phyloP scores from a whole-genome alignment of 2,888 invertebrate species.

The Maniola hyperantus region DNA sequence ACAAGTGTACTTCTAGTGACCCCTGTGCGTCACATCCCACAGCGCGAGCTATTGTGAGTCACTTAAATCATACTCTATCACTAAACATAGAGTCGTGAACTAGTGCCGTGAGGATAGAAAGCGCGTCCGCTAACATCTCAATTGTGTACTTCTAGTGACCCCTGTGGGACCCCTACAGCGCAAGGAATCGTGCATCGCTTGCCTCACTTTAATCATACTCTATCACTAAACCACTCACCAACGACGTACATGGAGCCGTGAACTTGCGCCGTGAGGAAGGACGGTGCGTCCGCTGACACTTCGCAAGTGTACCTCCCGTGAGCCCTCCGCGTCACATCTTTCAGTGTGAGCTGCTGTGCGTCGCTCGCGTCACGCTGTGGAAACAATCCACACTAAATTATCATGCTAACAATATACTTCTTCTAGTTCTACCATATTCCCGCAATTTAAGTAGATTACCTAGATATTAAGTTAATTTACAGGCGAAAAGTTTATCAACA shows the following conservation, averaged over 20 bases:
- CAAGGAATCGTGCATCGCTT: slow-evolving; percentile 77
- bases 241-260: slow-evolving; percentile 87
- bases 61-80: slow-evolving; percentile 12
- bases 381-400: slow-evolving; percentile 1
- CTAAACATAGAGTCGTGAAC: slow-evolving; percentile 83
- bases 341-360: slow-evolving; percentile 83
- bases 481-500: no score
- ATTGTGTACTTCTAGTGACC: slow-evolving; percentile 86
- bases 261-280: slow-evolving; percentile 86
- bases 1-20: slow-evolving; percentile 87
- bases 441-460: no score
- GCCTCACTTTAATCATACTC: slow-evolving; percentile 44
- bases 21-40: slow-evolving; percentile 65
- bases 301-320: slow-evolving; percentile 88
- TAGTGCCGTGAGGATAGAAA: slow-evolving; percentile 86
- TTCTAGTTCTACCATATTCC: no score
- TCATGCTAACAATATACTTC: no score
- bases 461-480: no score
- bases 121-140: slow-evolving; percentile 89
- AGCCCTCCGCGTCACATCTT: slow-evolving; percentile 84
- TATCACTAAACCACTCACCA: slow-evolving; percentile 77
- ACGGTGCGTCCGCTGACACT: slow-evolving; percentile 88
- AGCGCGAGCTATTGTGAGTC: slow-evolving; percentile 74
- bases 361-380: slow-evolving; percentile 61
- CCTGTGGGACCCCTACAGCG: slow-evolving; percentile 71